Percentiles rank a stretch among this genome's conserved stretches.
phyloP scores from a whole-genome alignment of 2,888 invertebrate species.

The Protophormia terraenovae region DNA sequence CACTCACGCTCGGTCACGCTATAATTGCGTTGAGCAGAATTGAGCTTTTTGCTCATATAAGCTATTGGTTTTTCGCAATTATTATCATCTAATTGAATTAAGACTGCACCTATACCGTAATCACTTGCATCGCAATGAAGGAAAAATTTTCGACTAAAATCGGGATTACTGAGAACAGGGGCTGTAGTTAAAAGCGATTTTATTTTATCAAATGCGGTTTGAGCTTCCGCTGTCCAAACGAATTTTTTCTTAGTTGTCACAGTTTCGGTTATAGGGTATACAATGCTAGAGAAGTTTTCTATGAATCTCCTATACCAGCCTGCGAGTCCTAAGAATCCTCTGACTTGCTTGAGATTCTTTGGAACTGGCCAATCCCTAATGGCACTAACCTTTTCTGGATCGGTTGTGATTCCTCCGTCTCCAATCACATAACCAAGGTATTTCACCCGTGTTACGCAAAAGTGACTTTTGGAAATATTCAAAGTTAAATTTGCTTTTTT shows the following conservation, averaged over 20 bases:
- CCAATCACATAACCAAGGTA: conserved; percentile 64
- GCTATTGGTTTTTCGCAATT: conserved; percentile 48
- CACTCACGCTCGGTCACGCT: background rate
- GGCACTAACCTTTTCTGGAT: conserved; percentile 33
- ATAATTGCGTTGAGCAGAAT: background rate
- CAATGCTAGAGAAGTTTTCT: no score
- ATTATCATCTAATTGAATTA: conserved; percentile 45
- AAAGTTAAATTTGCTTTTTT: conserved; percentile 54
- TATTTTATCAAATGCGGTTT: conserved; percentile 26
- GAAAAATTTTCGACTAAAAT: no score
- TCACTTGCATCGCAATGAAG: no score
- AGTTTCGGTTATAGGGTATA: conserved; percentile 30
- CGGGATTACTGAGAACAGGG: conserved; percentile 17
- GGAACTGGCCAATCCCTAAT: no score
- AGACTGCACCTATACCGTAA: conserved; percentile 46
- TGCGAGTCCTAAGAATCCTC: no score
- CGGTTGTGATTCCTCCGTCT: conserved; percentile 44
- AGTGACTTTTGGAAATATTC: conserved; percentile 56
- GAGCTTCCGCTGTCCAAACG: conserved; percentile 37
- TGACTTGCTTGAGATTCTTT: no score
- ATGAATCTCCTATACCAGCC: conserved; percentile 69
- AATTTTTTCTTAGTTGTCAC: conserved; percentile 46
- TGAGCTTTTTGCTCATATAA: conserved; percentile 21
- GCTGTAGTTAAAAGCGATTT: conserved; percentile 22
- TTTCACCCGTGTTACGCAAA: conserved; percentile 54